phyloP scores from a whole-genome alignment of 2,113 vertebrate genomes.

The Antechinus stuartii region DNA sequence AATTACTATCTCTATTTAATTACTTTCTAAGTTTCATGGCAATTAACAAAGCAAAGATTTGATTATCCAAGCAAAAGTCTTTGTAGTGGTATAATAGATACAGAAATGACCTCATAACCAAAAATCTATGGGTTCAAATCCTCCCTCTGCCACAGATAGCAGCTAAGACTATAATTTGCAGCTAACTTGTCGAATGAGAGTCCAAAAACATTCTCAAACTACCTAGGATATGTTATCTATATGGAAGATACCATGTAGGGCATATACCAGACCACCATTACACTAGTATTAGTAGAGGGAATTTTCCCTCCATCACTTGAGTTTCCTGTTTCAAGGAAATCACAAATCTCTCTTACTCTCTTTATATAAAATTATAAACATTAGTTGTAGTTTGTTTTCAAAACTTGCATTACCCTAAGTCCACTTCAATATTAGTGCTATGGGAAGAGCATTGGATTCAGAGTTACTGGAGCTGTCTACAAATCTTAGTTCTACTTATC shows the following conservation, averaged over 20 bases:
- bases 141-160: not conserved
- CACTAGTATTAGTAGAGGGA: not conserved
- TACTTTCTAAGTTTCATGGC: not conserved
- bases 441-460: not conserved
- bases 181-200: not conserved
- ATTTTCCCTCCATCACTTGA: not conserved
- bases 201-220: not conserved
- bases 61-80: not conserved
- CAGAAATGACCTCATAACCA: not conserved
- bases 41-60: not conserved
- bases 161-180: not conserved
- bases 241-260: not conserved
- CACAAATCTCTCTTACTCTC: not conserved
- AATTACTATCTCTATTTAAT: not conserved
- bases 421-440: not conserved
- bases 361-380: not conserved
- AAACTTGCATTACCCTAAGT: not conserved
- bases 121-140: not conserved
- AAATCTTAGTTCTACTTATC: not conserved
- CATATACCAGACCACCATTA: not conserved
- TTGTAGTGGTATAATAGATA: not conserved
- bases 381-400: not conserved
- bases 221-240: not conserved
- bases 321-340: not conserved
- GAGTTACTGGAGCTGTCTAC: not conserved